Evolutionary conservation across 2,888 invertebrate species (phyloP), one percentile per base, ranked within the genome.

Genomic region (Drosophila mayaguana): DNA sequence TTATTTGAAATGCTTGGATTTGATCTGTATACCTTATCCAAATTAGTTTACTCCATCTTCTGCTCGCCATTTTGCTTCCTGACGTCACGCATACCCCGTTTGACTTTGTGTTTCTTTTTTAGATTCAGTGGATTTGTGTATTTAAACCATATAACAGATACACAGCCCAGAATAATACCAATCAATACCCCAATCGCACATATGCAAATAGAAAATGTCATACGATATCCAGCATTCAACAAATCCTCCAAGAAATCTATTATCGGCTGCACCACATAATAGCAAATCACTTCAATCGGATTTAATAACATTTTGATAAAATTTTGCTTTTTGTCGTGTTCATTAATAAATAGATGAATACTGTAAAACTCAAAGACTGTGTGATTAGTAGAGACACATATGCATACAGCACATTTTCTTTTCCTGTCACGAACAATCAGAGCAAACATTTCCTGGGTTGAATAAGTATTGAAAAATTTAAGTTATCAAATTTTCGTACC

Each of bases 211-310:
- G 69, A 20, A 40, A 73, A 86, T 0, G 67, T 66, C 7, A 65
- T 0, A 50, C 51, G 57, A 42, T 83, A 72, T 0, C 86, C 78
- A 3, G 78, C 75, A 22, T 63, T 61, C 1, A 56, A 32, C 12
- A 84, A 48, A 42, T 71, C 72, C 3, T n/a, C 71, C 53, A 84
- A 36, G 0, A 20, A 53, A 32, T 84, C 78, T 18, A 84, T 55
- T 0, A 80, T 38, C 1, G 80, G 80, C 25, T 84, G 84, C 12
- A 57, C 69, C 28, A 70, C 6, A 12, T 68, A 46, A 28, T 20
- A n/a, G 43, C 79, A 79, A 53, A 75, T 11, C 3, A 74, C 42
- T 71, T 83, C 81, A 36, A 84, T 79, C 0, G 77, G 79, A 63
- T 78, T 83, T 11, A 73, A 9, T 66, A 83, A 53, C 72, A 74